These are phyloP conservation scores for Cantharis rustica DNA, from an alignment of 2,888 invertebrate genomes.

Conservation along the genomic window DNA sequence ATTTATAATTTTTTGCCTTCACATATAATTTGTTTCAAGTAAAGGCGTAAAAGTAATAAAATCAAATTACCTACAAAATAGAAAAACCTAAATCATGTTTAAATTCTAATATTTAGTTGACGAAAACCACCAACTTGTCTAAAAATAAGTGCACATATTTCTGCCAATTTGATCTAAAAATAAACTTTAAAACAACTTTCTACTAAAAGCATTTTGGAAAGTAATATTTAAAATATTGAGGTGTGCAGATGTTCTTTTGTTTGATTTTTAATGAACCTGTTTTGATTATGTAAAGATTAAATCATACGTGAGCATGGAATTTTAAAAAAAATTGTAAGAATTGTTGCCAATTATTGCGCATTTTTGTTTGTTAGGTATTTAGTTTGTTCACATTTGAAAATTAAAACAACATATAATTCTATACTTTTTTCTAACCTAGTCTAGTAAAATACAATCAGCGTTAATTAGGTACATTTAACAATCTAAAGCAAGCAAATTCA, in stretches of 20 bases:
- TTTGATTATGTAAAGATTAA: not conserved
- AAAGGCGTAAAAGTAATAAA: not conserved
- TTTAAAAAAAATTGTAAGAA: not conserved
- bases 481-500: conserved; percentile 20
- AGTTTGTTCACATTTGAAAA: not conserved
- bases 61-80: not conserved
- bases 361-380: not conserved
- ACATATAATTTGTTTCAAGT: not conserved
- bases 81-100: not conserved
- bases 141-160: not conserved
- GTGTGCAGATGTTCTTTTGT: not conserved
- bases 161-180: not conserved
- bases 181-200: not conserved
- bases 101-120: not conserved
- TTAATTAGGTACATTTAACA: conserved; percentile 10
- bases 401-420: not conserved
- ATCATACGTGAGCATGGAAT: not conserved
- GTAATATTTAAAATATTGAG: not conserved
- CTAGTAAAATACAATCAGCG: conserved; percentile 14
- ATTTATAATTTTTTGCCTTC: not conserved
- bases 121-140: not conserved
- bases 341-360: not conserved
- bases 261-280: not conserved
- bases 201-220: not conserved
- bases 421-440: conserved; percentile 19